These are phyloP conservation scores for Tetragnatha montana DNA, from an alignment of 2,888 invertebrate genomes.

Conservation along the genomic window DNA sequence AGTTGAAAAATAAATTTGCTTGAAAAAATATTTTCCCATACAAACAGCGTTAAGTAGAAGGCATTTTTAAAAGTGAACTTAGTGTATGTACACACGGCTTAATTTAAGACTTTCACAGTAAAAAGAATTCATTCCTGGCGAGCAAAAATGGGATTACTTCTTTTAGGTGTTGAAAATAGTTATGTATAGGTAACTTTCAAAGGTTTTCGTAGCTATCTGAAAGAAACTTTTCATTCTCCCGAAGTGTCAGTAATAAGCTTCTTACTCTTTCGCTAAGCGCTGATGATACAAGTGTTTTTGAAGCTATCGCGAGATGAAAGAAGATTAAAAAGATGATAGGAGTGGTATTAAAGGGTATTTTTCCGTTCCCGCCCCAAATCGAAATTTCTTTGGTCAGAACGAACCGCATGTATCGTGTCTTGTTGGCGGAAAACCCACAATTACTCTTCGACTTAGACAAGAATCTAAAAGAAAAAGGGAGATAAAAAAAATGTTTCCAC, in stretches of 20 bases:
- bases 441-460: conserved; percentile 1
- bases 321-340: neutral
- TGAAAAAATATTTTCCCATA: too few species aligned
- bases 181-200: neutral
- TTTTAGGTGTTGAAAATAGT: neutral
- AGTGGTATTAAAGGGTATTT: neutral
- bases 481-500: conserved; percentile 3
- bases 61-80: too few species aligned
- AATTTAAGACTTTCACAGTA: too few species aligned
- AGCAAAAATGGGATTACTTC: neutral
- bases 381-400: neutral
- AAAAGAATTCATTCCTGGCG: too few species aligned
- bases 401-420: neutral
- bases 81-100: too few species aligned
- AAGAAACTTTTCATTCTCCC: neutral
- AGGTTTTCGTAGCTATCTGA: neutral
- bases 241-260: neutral
- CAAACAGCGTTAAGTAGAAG: too few species aligned
- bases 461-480: neutral
- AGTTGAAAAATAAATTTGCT: too few species aligned
- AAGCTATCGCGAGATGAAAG: neutral
- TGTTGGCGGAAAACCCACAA: neutral
- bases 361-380: neutral
- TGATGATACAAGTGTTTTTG: neutral
- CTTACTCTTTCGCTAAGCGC: neutral